Percentiles rank a stretch among this genome's conserved stretches.
These are phyloP conservation scores for Alethe diademata DNA, from an alignment of 2,113 vertebrate species.

Conservation along the genomic window DNA sequence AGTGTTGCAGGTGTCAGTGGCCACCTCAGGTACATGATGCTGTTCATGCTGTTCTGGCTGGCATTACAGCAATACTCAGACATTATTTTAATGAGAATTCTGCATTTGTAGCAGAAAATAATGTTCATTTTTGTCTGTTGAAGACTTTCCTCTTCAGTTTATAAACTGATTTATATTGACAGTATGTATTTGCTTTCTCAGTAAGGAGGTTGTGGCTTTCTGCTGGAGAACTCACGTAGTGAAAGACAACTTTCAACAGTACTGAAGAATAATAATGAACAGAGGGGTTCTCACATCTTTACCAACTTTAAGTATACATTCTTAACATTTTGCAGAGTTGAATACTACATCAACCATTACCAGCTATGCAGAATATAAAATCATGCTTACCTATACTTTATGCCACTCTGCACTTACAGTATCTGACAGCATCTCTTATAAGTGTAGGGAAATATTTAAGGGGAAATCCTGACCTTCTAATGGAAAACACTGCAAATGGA, in stretches of 20 bases:
- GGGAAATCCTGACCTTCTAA: not conserved
- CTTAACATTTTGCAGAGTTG: not conserved
- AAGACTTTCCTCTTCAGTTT: not conserved
- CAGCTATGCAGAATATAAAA: not conserved
- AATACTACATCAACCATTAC: not conserved
- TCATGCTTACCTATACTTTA: not conserved
- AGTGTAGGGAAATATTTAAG: not conserved
- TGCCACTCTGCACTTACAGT: not conserved
- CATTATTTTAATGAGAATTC: not conserved
- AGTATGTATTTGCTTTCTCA: not conserved
- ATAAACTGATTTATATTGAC: not conserved
- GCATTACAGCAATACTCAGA: not conserved
- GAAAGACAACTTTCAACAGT: not conserved
- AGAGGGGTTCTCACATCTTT: not conserved
- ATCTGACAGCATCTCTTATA: not conserved
- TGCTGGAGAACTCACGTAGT: not conserved
- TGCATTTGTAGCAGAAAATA: not conserved
- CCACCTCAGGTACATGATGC: too few species aligned
- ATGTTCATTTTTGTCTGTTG: not conserved
- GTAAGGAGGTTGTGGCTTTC: not conserved
- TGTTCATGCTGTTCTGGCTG: not conserved
- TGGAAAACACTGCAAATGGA: not conserved
- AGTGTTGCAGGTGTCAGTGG: not conserved
- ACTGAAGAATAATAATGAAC: not conserved
- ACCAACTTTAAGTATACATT: not conserved